Evolutionary conservation across 2,888 invertebrate genomes (phyloP).

Genomic region (Leucoma salicis): DNA sequence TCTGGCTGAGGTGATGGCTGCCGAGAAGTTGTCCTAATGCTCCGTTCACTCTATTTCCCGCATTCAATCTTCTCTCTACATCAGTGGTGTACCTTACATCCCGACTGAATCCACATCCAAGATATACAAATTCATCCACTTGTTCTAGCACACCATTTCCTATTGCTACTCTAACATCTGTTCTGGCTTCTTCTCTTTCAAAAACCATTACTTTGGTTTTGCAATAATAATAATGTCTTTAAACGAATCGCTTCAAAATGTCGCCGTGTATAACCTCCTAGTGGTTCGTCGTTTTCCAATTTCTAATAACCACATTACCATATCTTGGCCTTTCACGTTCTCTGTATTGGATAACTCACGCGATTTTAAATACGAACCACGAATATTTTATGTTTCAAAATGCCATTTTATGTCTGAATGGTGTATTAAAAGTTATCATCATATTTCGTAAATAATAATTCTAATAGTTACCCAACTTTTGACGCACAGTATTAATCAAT

Average conservation of each 20-base stretch:
- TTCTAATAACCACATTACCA: constrained; percentile 72
- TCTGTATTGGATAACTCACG: constrained; percentile 61
- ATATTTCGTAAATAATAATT: constrained; percentile 1
- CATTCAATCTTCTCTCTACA: too few relatives aligned
- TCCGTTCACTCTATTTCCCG: too few relatives aligned
- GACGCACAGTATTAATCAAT: background rate
- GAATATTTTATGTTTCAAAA: background rate
- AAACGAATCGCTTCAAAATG: background rate
- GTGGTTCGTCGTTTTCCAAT: constrained; percentile 59
- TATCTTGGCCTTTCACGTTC: constrained; percentile 71
- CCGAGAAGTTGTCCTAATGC: too few relatives aligned
- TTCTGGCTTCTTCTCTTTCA: too few relatives aligned
- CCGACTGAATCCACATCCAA: too few relatives aligned
- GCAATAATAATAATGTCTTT: too few relatives aligned
- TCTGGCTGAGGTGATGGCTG: too few relatives aligned
- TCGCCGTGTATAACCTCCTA: constrained; percentile 23
- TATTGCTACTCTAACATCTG: too few relatives aligned
- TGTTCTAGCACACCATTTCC: too few relatives aligned
- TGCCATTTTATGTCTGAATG: constrained; percentile 2
- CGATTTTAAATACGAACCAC: constrained; percentile 24
- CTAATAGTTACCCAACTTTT: constrained; percentile 7
- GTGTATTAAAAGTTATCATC: background rate
- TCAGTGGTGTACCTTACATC: too few relatives aligned
- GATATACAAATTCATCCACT: too few relatives aligned
- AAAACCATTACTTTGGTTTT: too few relatives aligned